phyloP scores from a whole-genome alignment of 2,888 invertebrate species.

The Steromphala cineraria region DNA sequence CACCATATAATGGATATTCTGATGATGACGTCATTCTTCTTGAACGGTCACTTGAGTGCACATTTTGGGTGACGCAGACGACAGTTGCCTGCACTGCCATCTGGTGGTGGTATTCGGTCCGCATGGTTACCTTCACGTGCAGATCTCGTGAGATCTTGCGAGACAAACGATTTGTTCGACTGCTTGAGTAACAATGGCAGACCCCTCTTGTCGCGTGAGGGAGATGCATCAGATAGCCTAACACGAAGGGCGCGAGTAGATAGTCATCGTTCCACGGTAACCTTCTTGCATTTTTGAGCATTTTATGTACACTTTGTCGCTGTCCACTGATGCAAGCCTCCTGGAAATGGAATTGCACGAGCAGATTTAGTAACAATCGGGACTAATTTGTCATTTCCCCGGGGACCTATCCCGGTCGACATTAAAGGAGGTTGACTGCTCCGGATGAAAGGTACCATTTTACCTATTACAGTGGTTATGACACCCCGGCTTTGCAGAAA shows the following conservation, averaged over 20 bases:
- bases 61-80: too few relatives aligned
- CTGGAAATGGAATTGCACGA: slow-evolving; percentile 1
- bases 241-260: slow-evolving; percentile 12
- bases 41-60: too few relatives aligned
- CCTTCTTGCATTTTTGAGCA: background rate
- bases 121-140: too few relatives aligned
- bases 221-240: background rate
- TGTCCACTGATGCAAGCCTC: background rate
- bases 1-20: too few relatives aligned
- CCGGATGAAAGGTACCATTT: background rate
- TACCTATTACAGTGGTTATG: background rate
- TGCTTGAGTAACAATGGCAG: background rate
- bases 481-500: background rate
- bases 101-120: background rate
- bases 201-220: background rate
- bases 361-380: background rate
- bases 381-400: background rate
- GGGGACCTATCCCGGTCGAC: background rate
- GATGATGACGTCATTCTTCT: too few relatives aligned
- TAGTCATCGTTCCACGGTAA: background rate
- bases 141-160: background rate
- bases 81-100: background rate
- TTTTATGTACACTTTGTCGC: background rate
- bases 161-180: background rate
- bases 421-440: background rate